Base-by-base conservation (phyloP, 2,113 vertebrate genomes). In the Cariama cristata region DNA sequence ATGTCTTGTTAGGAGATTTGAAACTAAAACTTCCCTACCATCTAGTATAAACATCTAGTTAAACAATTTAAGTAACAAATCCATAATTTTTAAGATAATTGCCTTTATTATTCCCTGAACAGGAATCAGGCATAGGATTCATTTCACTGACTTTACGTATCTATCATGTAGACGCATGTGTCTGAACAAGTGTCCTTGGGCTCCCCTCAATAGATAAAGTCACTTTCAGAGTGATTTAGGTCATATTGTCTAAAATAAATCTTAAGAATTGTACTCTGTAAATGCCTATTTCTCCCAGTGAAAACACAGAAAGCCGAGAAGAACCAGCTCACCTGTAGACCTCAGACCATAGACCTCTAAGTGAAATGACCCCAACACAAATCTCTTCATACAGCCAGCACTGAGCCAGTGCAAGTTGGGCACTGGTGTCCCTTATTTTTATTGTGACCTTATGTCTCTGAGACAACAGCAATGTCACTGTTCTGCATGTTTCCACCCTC, bases 131-230 rank as follows among this genome's bases (percentile, higher is more conserved):
- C 3, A 5, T 20, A 81, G 10, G 63, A 71, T 44, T 82, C 1
- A 52, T 79, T 63, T 77, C 6, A 18, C 7, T 59, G 47, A 42
- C 26, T 93, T 89, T 85, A 53, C 14, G 6, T 13, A 20, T 11
- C 16, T 62, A 4, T 53, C 8, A 26, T 9, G 24, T 19, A 35
- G 35, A 62, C 0, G 0, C 1, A 0, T 53, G 35, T 28, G 27
- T 12, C 38, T 68, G 24, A 94, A 27, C 12, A 82, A 24, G 21
- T 13, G 7, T 64, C 62, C 28, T 35, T 40, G 52, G 6, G 8
- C 26, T 88, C 5, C 12, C 17, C 6, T 82, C 66, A 68, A 28
- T 12, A 71, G 26, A 74, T 9, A 59, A 67, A 68, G n/a, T 55
- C 38, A 59, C 3, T 81, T 81, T 33, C 50, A 56, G 38, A 45